These are phyloP conservation scores for Tragelaphus strepsiceros DNA, from an alignment of 2,113 vertebrate species.

Conservation along the genomic window DNA sequence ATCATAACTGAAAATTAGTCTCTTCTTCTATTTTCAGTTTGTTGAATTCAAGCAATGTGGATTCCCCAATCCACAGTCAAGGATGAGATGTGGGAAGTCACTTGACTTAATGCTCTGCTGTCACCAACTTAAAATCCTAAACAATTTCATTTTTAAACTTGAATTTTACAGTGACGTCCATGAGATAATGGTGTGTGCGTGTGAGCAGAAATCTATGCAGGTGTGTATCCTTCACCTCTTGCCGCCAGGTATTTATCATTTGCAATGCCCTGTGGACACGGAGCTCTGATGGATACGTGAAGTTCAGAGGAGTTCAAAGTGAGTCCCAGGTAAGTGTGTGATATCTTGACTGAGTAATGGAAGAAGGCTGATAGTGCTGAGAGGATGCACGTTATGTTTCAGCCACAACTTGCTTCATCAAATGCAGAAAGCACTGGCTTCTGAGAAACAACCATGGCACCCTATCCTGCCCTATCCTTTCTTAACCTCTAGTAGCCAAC, in stretches of 20 bases:
- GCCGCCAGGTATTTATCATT: background rate
- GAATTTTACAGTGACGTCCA: background rate
- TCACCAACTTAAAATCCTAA: background rate
- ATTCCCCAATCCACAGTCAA: background rate
- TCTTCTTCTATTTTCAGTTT: background rate
- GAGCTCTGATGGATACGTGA: background rate
- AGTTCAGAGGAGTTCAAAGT: background rate
- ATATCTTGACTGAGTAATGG: background rate
- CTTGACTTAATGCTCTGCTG: background rate
- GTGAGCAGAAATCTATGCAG: background rate
- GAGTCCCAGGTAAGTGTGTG: background rate
- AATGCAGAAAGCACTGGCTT: background rate
- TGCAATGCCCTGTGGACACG: background rate
- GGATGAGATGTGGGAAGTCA: background rate
- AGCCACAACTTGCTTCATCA: background rate
- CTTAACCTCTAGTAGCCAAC: background rate
- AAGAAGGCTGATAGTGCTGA: background rate
- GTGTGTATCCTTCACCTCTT: background rate
- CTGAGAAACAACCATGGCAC: background rate
- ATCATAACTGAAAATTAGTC: background rate
- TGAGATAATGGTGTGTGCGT: background rate
- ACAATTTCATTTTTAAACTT: background rate
- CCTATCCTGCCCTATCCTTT: background rate
- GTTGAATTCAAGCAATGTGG: background rate
- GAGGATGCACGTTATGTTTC: no score